Conservation (phyloP, 64 coral and sea anemone species). For the Dendrophyllia cribrosa region DNA sequence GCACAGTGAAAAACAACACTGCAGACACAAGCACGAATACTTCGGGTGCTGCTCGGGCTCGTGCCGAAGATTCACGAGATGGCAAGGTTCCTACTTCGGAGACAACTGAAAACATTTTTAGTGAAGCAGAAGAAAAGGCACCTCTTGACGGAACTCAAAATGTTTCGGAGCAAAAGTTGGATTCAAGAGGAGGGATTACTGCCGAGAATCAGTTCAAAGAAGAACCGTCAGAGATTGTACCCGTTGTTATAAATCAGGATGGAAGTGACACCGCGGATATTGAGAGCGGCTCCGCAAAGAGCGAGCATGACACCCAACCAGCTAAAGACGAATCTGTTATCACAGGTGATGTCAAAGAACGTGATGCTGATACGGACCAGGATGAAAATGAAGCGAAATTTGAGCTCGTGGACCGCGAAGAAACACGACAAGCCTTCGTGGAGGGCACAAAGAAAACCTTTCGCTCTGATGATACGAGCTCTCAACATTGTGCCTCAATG, state of each 20-base stretch:
- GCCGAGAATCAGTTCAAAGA: background rate
- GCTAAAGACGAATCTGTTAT: background rate
- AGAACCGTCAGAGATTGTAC: background rate
- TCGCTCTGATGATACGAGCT: background rate
- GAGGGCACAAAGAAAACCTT: background rate
- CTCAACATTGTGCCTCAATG: slow-evolving; percentile 36
- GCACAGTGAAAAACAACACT: background rate
- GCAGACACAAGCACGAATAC: background rate
- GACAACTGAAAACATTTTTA: background rate
- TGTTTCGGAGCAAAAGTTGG: background rate
- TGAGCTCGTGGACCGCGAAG: slow-evolving; percentile 37
- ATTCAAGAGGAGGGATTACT: background rate
- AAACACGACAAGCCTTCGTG: slow-evolving; percentile 19
- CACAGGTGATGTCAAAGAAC: background rate
- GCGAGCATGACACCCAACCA: background rate
- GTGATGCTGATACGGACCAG: background rate
- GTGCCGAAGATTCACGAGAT: background rate
- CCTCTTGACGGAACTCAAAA: background rate
- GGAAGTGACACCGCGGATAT: background rate
- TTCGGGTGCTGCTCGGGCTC: background rate
- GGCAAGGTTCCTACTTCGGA: background rate
- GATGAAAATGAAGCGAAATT: slow-evolving; percentile 18
- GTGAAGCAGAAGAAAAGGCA: background rate
- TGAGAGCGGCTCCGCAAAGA: background rate
- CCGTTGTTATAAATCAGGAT: background rate